Evolutionary conservation across 2,888 invertebrate genomes (phyloP).

Genomic region (Megamerina dolium): DNA sequence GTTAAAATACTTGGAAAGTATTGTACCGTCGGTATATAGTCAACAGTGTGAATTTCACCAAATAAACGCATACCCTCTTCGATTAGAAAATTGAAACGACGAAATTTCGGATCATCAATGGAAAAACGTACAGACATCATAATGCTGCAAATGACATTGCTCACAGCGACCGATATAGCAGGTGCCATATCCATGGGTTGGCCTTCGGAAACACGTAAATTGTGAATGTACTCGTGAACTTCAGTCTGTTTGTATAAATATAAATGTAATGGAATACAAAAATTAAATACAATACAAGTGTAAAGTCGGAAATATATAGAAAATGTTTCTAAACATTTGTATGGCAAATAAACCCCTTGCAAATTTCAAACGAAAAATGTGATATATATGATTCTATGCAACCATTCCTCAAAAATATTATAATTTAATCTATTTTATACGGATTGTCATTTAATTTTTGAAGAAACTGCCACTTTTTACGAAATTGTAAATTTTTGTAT

Average conservation of each 20-base stretch:
- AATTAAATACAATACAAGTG: too few species aligned
- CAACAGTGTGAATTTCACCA: constrained; percentile 73
- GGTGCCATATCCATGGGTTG: constrained; percentile 69
- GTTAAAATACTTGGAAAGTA: constrained; percentile 59
- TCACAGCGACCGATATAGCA: constrained; percentile 71
- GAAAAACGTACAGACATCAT: constrained; percentile 84
- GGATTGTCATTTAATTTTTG: too few species aligned
- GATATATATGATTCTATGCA: too few species aligned
- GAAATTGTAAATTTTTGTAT: too few species aligned
- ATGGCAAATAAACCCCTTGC: neutral
- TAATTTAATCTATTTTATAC: too few species aligned
- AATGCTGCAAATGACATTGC: constrained; percentile 86
- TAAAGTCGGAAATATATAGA: too few species aligned
- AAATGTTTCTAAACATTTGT: neutral
- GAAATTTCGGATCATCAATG: constrained; percentile 69
- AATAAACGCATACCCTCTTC: constrained; percentile 88
- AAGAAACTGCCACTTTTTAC: too few species aligned
- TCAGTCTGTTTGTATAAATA: too few species aligned
- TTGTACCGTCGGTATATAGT: constrained; percentile 74
- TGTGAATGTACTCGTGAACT: constrained; percentile 66
- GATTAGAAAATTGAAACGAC: constrained; percentile 75
- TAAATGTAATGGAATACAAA: too few species aligned
- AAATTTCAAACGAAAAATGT: too few species aligned
- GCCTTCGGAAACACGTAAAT: constrained; percentile 60
- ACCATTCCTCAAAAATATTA: too few species aligned